These are phyloP conservation scores for Psephotus haematonotus DNA, from an alignment of 2,113 vertebrate species.

Conservation along the genomic window DNA sequence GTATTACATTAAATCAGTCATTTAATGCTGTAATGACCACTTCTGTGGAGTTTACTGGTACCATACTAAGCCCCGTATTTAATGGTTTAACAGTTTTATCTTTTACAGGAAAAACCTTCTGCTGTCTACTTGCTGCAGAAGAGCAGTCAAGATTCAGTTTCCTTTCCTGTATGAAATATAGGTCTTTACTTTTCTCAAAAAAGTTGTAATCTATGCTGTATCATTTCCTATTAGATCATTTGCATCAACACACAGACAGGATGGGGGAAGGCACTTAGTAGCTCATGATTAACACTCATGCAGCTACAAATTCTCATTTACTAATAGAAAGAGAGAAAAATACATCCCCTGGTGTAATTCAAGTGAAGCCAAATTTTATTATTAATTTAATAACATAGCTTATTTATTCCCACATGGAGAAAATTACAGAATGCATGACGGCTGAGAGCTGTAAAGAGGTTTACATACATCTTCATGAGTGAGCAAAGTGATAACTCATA, in stretches of 20 bases:
- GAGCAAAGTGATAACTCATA: constrained; percentile 44
- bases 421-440: background rate
- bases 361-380: constrained; percentile 18
- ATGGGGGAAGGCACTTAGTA: background rate
- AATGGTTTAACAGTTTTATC: background rate
- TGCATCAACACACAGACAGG: background rate
- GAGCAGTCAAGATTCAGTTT: background rate
- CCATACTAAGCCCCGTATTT: background rate
- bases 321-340: constrained; percentile 41
- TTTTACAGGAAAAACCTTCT: background rate
- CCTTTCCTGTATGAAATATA: background rate
- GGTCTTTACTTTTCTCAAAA: background rate
- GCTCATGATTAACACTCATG: background rate
- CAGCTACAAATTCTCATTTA: background rate
- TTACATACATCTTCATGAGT: constrained; percentile 37
- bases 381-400: constrained; percentile 46
- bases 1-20: background rate
- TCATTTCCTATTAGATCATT: background rate
- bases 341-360: background rate
- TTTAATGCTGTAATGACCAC: background rate
- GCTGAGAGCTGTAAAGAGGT: constrained; percentile 18
- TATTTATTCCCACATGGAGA: constrained; percentile 24
- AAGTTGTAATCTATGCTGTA: background rate
- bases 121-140: background rate
- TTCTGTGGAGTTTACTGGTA: background rate